These are phyloP conservation scores for Helicoverpa assulta DNA, from an alignment of 2,888 invertebrate genomes.

Conservation along the genomic window DNA sequence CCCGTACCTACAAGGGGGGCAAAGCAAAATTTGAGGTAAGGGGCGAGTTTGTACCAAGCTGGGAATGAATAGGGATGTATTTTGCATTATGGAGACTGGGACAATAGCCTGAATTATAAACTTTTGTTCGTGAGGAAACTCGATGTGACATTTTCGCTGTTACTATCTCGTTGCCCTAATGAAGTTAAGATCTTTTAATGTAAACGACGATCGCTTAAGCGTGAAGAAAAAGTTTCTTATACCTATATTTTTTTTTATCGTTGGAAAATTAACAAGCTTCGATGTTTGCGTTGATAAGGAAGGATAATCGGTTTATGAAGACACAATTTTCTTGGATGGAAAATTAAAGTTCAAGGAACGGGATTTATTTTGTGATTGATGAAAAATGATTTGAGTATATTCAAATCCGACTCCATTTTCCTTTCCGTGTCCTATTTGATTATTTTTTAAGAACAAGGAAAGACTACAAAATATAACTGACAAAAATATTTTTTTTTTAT, in stretches of 20 bases:
- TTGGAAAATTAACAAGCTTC: not conserved
- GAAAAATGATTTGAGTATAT: not conserved
- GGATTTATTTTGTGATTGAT: not conserved
- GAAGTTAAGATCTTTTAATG: slow-evolving; percentile 65
- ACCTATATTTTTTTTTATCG: slow-evolving; percentile 13
- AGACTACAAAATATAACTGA: too few relatives aligned
- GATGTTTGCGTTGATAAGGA: not conserved
- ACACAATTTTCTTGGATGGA: not conserved
- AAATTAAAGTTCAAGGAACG: not conserved
- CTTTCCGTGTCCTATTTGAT: too few relatives aligned
- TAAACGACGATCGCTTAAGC: slow-evolving; percentile 44
- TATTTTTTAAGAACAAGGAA: too few relatives aligned
- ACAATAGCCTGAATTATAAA: slow-evolving; percentile 78
- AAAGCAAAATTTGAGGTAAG: slow-evolving; percentile 82
- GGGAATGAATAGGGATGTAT: slow-evolving; percentile 83
- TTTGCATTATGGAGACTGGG: slow-evolving; percentile 80
- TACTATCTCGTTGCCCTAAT: slow-evolving; percentile 72
- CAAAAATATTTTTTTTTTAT: too few relatives aligned
- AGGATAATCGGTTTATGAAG: slow-evolving; percentile 19
- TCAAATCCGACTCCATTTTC: too few relatives aligned
- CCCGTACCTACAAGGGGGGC: slow-evolving; percentile 76
- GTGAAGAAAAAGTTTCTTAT: slow-evolving; percentile 16
- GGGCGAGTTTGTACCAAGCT: slow-evolving; percentile 85
- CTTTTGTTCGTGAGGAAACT: slow-evolving; percentile 78
- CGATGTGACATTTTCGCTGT: slow-evolving; percentile 72